phyloP scores from a whole-genome alignment of 2,888 invertebrate genomes.

The Ormyrus thymus region DNA sequence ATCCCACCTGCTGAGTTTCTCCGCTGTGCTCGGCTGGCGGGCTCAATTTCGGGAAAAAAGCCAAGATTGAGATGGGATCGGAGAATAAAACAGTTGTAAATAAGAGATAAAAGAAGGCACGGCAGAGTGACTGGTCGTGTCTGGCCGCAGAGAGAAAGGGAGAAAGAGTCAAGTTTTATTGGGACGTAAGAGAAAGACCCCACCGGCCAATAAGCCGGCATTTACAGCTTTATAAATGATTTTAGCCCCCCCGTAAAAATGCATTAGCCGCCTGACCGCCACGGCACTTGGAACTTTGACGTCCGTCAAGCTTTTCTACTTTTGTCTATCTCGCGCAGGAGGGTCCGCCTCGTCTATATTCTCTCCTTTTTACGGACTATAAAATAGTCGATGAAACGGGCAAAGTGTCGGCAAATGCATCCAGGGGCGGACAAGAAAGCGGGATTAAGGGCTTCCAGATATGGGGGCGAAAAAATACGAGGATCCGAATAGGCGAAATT shows the following conservation, averaged over 20 bases:
- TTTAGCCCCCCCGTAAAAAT: slow-evolving; percentile 71
- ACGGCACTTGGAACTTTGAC: slow-evolving; percentile 4
- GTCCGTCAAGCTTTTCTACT: slow-evolving; percentile 39
- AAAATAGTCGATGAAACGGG: slow-evolving; percentile 61
- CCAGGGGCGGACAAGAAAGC: slow-evolving; percentile 29
- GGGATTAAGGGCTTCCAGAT: slow-evolving; percentile 13
- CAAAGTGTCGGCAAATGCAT: slow-evolving; percentile 17
- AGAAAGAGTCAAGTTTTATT: slow-evolving; percentile 73
- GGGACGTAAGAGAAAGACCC: slow-evolving; percentile 60
- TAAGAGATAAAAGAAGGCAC: slow-evolving; percentile 61
- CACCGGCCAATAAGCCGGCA: slow-evolving; percentile 70
- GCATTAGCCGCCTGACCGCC: slow-evolving; percentile 66
- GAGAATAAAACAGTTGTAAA: slow-evolving; percentile 75
- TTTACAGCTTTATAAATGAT: slow-evolving; percentile 75
- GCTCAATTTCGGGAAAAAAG: slow-evolving; percentile 46
- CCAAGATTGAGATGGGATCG: slow-evolving; percentile 75
- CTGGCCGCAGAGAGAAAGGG: slow-evolving; percentile 69
- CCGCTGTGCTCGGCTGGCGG: background rate
- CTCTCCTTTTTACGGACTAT: slow-evolving; percentile 68
- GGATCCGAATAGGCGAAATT: slow-evolving; percentile 26
- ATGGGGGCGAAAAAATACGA: slow-evolving; percentile 59
- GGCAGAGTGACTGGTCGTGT: slow-evolving; percentile 72
- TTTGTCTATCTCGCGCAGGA: background rate
- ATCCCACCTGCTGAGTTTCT: background rate
- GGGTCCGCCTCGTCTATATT: background rate